Base-by-base conservation (phyloP, 2,113 vertebrate genomes). In the Eulemur rufifrons region DNA sequence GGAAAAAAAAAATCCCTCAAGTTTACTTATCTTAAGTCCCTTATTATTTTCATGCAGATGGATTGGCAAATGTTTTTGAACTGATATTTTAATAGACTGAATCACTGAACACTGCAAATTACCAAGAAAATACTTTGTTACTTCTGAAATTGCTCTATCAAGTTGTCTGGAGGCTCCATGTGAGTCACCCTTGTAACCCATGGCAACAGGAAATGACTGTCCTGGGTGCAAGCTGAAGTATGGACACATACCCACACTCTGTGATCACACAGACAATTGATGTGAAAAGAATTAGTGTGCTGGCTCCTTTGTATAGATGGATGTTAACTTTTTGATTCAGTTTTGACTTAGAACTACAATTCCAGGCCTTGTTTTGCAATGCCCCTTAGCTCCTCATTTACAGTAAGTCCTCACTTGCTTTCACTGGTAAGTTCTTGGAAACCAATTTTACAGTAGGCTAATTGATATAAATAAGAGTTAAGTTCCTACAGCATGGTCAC, bases 151-250 rank as follows among this genome's bases (percentile, higher is more conserved):
- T 90, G 34, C 3, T 80, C 71, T 91, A 11, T 87, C 78, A 81
- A 94, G 80, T 96, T 95, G 23, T 90, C 45, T 93, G 86, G 50
- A 97, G 66, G 10, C 45, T 74, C n/a, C 37, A 59, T 32, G 23
- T 94, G 83, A 96, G 73, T 71, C 96, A 64, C 64, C 32, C 85
- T 95, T 59, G 92, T 94, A 97, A 97, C 85, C 42, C 52, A 71
- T 94, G 89, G 56, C 94, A 97, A 97, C 89, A 93, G 66, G 90
- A 93, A 90, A 56, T 82, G 87, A 76, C 88, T 94, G 54, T 92
- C 71, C 39, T 25, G 78, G 69, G 93, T 85, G 37, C 69, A 86
- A 94, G 78, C 42, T 50, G 61, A 89, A 78, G 50, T 29, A 13
- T 82, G 59, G 89, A 86, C 64, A 34, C 7, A 73, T 34, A 69